Evolutionary conservation across 1,140 invertebrate species (phyloP), one percentile per base, ranked within the genome.

Genomic region (Bombus picipes): DNA sequence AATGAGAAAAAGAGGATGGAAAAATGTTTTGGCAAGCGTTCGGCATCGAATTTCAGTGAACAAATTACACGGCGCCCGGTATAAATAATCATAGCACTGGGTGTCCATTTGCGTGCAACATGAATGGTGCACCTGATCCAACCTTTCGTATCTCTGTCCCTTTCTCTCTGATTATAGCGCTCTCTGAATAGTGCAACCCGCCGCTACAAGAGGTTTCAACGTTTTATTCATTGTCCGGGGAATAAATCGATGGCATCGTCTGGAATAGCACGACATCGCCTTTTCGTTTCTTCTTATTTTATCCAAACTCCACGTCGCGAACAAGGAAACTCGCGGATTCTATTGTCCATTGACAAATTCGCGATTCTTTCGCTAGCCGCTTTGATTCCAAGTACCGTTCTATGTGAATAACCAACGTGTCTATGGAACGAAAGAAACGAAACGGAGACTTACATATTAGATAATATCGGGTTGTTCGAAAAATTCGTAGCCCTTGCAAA

Each of bases 1-100:
- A 71, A 41, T 28, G 3, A 22, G n/a, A 22, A 3, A 68, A 13
- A 15, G 28, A 1, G 6, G 39, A 47, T 34, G 47, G 28, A 8
- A 25, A 43, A 32, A 43, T 13, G 32, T 25, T 3, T 41, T n/a
- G 47, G 47, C 15, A 6, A n/a, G 10, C 25, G 28, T 68, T 28
- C 18, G 34, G 32, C 47, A 66, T n/a, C 25, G 65, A 70, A 28
- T 83, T 71, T 39, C 73, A 8, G 12, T 4, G 34, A 34, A 66
- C 82, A 88, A 89, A 89, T 88, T 85, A 89, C 77, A 62, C 59
- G 53, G 70, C 66, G 65, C 73, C 65, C 1, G 6, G 68, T 59
- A 86, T 88, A 88, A 89, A 88, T 89, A 89, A 86, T 89, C 75
- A 86, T 82, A 80, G 66, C 80, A 32, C 72, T 34, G 68, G 57